Percentiles rank a stretch among this genome's conserved stretches.
Conservation (phyloP, 2,888 invertebrate genomes). For the Penaeus monodon region DNA sequence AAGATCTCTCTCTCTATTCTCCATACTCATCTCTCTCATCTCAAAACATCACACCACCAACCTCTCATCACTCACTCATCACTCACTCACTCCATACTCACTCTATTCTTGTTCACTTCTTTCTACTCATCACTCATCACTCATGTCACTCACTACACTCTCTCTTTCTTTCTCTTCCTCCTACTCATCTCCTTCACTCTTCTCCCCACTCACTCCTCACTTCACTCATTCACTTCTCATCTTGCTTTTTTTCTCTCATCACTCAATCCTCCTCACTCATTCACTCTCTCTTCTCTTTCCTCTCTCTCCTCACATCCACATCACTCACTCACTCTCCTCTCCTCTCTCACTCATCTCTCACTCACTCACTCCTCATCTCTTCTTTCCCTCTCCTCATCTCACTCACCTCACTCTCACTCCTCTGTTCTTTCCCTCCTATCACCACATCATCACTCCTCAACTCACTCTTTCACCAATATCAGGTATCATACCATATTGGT, state of each 20-base stretch:
- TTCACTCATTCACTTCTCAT: constrained; percentile 14
- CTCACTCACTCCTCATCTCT: background rate
- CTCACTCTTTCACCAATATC: too few relatives aligned
- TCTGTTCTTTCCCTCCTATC: background rate
- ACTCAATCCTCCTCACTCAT: background rate
- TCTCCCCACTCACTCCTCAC: background rate
- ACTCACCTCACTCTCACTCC: too few relatives aligned
- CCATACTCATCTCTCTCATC: too few relatives aligned
- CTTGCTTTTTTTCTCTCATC: background rate
- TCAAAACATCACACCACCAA: too few relatives aligned
- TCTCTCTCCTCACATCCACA: constrained; percentile 35
- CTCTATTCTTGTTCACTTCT: too few relatives aligned
- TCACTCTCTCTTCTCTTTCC: constrained; percentile 34
- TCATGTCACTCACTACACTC: too few relatives aligned
- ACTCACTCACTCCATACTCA: too few relatives aligned
- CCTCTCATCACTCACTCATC: too few relatives aligned
- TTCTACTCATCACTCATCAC: too few relatives aligned
- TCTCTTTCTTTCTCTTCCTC: constrained; percentile 13
- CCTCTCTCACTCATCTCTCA: constrained; percentile 1
- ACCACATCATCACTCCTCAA: background rate
- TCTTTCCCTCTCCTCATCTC: background rate
- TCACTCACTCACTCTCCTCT: constrained; percentile 12
- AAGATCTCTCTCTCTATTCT: too few relatives aligned
- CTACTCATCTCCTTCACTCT: constrained; percentile 33
- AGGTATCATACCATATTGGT: too few relatives aligned